These are phyloP conservation scores for Diabrotica undecimpunctata DNA, from an alignment of 1,140 invertebrate species.

Conservation along the genomic window DNA sequence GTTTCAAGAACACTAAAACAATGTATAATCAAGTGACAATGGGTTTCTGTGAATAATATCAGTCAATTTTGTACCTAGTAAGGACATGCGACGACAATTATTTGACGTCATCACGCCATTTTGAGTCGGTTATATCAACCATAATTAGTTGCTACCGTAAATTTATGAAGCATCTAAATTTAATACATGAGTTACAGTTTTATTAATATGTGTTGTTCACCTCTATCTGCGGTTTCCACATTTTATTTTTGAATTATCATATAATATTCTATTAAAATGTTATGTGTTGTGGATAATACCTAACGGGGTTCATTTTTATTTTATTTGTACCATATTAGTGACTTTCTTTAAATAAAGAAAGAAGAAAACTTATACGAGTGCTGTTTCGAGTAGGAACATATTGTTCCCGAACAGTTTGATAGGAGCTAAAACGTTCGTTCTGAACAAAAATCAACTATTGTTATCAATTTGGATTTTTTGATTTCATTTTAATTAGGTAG, in stretches of 20 bases:
- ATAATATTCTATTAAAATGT: too few relatives aligned
- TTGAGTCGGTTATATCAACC: slow-evolving; percentile 5
- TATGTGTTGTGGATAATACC: too few relatives aligned
- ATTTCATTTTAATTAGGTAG: too few relatives aligned
- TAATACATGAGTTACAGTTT: background rate
- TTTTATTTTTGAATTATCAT: background rate
- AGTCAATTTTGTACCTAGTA: slow-evolving; percentile 9
- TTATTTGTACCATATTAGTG: too few relatives aligned
- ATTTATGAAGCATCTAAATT: background rate
- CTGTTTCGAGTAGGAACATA: too few relatives aligned
- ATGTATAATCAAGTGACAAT: slow-evolving; percentile 20
- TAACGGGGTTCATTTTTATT: too few relatives aligned
- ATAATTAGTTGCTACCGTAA: background rate
- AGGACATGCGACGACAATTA: slow-evolving; percentile 17
- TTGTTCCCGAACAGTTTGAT: too few relatives aligned
- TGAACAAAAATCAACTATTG: too few relatives aligned
- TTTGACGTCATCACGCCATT: slow-evolving; percentile 13
- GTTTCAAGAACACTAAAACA: slow-evolving; percentile 13
- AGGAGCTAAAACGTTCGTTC: too few relatives aligned
- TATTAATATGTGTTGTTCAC: background rate
- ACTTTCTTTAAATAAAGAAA: too few relatives aligned
- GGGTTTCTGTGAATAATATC: slow-evolving; percentile 3
- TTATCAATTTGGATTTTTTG: too few relatives aligned
- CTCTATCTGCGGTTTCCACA: background rate
- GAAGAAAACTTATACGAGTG: too few relatives aligned